phyloP scores from a whole-genome alignment of 2,888 invertebrate species.

The Drosophila melanosoma region DNA sequence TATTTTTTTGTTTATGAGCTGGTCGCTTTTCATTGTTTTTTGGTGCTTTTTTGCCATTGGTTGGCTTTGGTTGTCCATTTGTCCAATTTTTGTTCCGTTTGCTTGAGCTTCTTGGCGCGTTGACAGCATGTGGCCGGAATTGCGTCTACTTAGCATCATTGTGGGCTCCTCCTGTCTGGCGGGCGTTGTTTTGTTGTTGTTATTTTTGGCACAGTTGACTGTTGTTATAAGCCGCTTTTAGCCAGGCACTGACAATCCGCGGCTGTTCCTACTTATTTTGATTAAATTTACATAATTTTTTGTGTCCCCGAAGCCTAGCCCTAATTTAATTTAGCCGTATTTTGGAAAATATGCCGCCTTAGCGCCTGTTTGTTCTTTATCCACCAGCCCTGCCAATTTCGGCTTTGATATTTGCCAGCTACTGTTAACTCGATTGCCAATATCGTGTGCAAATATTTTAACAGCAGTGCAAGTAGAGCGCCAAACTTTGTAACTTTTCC shows the following conservation, averaged over 20 bases:
- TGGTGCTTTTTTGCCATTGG: constrained; percentile 19
- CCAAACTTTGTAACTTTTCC: constrained; percentile 64
- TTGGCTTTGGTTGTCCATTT: constrained; percentile 41
- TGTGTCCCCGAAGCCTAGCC: constrained; percentile 21
- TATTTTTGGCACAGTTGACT: constrained; percentile 57
- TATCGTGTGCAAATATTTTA: constrained; percentile 76
- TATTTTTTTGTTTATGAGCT: constrained; percentile 58
- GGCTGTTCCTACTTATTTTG: constrained; percentile 74
- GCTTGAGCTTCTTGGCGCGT: constrained; percentile 49
- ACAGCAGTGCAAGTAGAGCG: constrained; percentile 60
- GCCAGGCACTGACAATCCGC: constrained; percentile 71
- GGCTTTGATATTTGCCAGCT: constrained; percentile 60
- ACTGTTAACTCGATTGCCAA: constrained; percentile 75
- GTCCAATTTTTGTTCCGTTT: constrained; percentile 32
- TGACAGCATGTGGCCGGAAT: constrained; percentile 77
- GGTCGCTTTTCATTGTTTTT: constrained; percentile 21
- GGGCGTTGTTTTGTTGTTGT: constrained; percentile 31
- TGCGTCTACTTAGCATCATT: constrained; percentile 75
- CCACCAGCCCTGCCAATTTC: constrained; percentile 7
- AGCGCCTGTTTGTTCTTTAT: constrained; percentile 20
- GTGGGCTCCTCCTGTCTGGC: constrained; percentile 18
- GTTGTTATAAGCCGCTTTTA: constrained; percentile 74
- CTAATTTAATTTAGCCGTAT: constrained; percentile 59
- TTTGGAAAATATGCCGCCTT: constrained; percentile 53
- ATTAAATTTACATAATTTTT: constrained; percentile 79